Conservation (phyloP, 1,140 invertebrate genomes). For the Radopholus similis region DNA sequence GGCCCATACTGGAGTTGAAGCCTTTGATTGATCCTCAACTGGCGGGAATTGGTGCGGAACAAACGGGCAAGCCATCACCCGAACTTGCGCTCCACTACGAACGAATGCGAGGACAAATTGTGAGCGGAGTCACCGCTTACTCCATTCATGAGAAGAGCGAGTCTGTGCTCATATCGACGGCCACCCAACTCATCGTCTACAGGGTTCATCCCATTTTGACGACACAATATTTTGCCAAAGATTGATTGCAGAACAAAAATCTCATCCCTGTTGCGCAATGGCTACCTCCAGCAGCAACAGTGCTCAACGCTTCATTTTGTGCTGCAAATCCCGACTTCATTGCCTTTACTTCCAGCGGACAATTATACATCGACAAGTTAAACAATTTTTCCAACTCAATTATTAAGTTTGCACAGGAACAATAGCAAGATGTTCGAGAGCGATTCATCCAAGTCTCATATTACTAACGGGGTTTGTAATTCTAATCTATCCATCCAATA, state of each 20-base stretch:
- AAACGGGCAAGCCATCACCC: conserved; percentile 17
- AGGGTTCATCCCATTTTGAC: neutral
- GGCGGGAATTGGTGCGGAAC: neutral
- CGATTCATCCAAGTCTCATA: neutral
- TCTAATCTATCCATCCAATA: too few relatives aligned
- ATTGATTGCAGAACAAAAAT: conserved; percentile 30
- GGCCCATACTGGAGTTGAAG: conserved; percentile 27
- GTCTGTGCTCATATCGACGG: conserved; percentile 7
- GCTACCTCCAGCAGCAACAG: conserved; percentile 12
- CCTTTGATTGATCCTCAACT: conserved; percentile 23
- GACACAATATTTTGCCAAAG: conserved; percentile 17
- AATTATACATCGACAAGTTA: conserved; percentile 42
- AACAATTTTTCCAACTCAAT: neutral
- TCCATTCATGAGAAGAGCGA: conserved; percentile 6
- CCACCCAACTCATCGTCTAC: conserved; percentile 13
- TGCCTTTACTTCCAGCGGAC: conserved; percentile 33
- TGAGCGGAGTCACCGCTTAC: conserved; percentile 19
- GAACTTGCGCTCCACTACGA: conserved; percentile 41
- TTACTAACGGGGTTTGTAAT: conserved; percentile 41
- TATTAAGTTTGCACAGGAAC: neutral
- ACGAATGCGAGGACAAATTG: conserved; percentile 33
- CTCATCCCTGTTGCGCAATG: conserved; percentile 23
- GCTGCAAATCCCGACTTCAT: conserved; percentile 34
- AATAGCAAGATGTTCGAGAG: conserved; percentile 26
- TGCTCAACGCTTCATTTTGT: conserved; percentile 38